phyloP scores from a whole-genome alignment of 2,797 vertebrate genomes.

The Gadopsis bispinosus region DNA sequence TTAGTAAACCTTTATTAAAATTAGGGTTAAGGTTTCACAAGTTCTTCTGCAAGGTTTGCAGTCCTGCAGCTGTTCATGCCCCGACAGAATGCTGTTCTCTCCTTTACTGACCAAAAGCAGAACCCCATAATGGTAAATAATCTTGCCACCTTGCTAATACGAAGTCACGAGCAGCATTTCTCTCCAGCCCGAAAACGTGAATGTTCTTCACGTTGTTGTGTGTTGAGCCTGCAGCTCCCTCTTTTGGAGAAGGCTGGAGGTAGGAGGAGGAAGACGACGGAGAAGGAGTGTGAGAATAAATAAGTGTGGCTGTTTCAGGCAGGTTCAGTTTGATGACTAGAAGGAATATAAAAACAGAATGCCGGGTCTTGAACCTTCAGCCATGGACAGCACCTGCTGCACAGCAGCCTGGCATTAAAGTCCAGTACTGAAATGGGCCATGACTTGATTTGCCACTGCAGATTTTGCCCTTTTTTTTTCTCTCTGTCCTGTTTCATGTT shows the following conservation, averaged over 20 bases:
- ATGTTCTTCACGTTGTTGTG: slow-evolving; percentile 4
- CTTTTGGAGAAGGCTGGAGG: slow-evolving; percentile 29
- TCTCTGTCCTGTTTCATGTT: slow-evolving; percentile 27
- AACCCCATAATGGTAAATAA: background rate
- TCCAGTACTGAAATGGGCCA: slow-evolving; percentile 12
- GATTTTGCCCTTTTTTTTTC: slow-evolving; percentile 26
- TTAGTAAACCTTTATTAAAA: background rate
- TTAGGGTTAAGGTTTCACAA: background rate
- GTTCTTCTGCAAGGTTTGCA: background rate
- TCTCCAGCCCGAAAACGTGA: background rate
- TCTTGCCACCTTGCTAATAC: background rate
- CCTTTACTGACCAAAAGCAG: background rate
- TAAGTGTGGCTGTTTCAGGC: background rate
- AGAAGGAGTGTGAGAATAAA: background rate
- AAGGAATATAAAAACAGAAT: background rate
- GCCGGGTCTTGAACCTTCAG: background rate
- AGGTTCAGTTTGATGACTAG: background rate
- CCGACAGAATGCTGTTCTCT: background rate
- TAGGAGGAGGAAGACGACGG: background rate
- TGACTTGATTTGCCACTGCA: slow-evolving; percentile 49
- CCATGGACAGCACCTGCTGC: background rate
- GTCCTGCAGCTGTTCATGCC: background rate
- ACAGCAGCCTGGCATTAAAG: slow-evolving; percentile 10
- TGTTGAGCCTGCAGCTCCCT: slow-evolving; percentile 41
- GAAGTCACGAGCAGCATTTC: background rate